Conservation (phyloP, 2,113 vertebrate species). For the Dasypus novemcinctus region DNA sequence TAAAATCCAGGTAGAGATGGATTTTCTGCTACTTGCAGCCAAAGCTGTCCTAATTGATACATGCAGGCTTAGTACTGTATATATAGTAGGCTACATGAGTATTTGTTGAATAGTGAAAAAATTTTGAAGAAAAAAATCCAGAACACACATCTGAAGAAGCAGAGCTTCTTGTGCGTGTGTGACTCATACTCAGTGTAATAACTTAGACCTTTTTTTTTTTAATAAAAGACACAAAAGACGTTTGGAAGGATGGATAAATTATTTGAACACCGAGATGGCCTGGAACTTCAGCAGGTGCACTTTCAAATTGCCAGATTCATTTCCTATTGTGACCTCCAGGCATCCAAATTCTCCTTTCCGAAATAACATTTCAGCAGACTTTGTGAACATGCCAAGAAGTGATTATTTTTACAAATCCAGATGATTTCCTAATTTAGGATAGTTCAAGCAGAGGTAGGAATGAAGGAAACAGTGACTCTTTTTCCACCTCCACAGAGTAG, state of each 20-base stretch:
- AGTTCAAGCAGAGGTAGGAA: slow-evolving; percentile 55
- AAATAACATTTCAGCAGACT: slow-evolving; percentile 73
- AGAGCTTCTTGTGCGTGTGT: background rate
- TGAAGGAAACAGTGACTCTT: slow-evolving; percentile 35
- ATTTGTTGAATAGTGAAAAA: slow-evolving; percentile 15
- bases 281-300: slow-evolving; percentile 70
- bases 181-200: slow-evolving; percentile 52
- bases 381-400: slow-evolving; percentile 71
- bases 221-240: slow-evolving; percentile 63
- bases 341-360: slow-evolving; percentile 64
- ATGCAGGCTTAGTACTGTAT: background rate
- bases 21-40: background rate
- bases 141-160: slow-evolving; percentile 38
- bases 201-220: slow-evolving; percentile 7
- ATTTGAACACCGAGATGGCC: slow-evolving; percentile 58
- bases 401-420: slow-evolving; percentile 79
- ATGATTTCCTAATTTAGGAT: slow-evolving; percentile 78
- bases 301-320: slow-evolving; percentile 76
- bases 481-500: slow-evolving; percentile 49
- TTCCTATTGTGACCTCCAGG: slow-evolving; percentile 75
- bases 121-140: background rate
- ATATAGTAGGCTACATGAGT: background rate
- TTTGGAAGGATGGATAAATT: slow-evolving; percentile 62
- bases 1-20: background rate
- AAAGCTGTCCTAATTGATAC: background rate